phyloP scores from a whole-genome alignment of 2,797 vertebrate species.

The Crocidura indochinensis region DNA sequence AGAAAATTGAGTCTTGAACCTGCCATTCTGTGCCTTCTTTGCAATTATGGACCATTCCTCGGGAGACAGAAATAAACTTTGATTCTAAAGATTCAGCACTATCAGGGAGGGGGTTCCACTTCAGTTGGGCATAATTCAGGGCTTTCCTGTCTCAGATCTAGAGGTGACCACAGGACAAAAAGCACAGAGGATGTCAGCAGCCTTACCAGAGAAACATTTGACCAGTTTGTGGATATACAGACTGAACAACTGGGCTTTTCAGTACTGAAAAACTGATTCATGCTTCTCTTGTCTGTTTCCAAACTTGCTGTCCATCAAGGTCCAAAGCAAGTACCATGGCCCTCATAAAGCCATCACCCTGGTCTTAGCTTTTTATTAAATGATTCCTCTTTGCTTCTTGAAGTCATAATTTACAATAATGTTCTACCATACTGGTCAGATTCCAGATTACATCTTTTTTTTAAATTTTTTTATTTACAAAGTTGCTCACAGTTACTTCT shows the following conservation, averaged over 20 bases:
- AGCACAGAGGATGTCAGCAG: neutral
- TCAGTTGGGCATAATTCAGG: neutral
- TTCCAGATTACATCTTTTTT: no score
- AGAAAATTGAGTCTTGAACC: constrained; percentile 86
- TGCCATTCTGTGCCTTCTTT: constrained; percentile 72
- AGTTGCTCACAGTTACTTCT: no score
- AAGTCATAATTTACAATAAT: no score
- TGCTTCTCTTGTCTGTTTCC: neutral
- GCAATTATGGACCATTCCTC: constrained; percentile 65
- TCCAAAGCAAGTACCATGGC: neutral
- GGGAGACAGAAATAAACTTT: neutral
- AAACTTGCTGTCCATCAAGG: neutral
- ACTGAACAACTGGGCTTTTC: neutral
- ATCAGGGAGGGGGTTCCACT: neutral
- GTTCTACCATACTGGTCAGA: no score
- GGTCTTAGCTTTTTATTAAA: neutral
- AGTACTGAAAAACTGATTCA: neutral
- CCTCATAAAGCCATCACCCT: neutral
- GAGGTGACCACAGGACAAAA: neutral
- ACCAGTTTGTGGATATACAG: no score
- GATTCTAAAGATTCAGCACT: neutral
- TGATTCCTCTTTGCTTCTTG: neutral
- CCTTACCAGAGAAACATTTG: neutral
- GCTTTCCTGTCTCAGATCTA: neutral
- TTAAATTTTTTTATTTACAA: no score